Base-by-base conservation (phyloP, 2,113 vertebrate genomes). In the Sinosuthora webbiana region DNA sequence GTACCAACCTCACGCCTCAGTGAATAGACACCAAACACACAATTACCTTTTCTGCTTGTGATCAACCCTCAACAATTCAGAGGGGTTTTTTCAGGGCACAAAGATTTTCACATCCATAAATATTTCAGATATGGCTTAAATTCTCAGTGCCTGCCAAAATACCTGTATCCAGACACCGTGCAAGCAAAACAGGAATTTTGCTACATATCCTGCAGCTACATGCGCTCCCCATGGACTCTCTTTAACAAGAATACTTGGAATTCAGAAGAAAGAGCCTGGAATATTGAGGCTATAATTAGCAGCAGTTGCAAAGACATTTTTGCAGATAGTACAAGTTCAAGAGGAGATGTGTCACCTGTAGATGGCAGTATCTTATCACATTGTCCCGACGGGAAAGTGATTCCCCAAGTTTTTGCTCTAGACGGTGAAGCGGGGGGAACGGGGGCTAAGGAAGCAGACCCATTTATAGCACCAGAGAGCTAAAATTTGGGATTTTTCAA, bases 391-490 rank as follows among this genome's bases (percentile, higher is more conserved):
- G 11, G 39, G 28, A 80, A 74, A 68, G 21, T 1, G 2, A 74
- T 44, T 78, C n/a, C 45, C 28, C 4, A 24, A 17, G 7, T 20
- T 93, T 68, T 50, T 47, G n/a, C 5, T 60, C 62, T 45, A 4
- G 18, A 5, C 2, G 27, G 5, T 1, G 21, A 42, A 27, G 22
- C 0, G 0, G 7, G 30, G n/a, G 17, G 37, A 60, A 8, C 1
- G 0, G 14, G 4, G 1, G 5, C 14, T 53, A 42, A 91, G 42
- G 1, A 4, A 68, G 22, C 31, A 67, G 22, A 21, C 15, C 6
- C 24, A 17, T 28, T 87, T 50, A 24, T 31, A 10, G 33, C 28
- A 41, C 9, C 12, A 27, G 13, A 1, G 6, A 52, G 27, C 2
- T 27, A 30, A n/a, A 83, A 47, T 4, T 57, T 3, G 1, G 4